Conservation (phyloP, 2,797 vertebrate genomes). For the Muraenolepis orangiensis region DNA sequence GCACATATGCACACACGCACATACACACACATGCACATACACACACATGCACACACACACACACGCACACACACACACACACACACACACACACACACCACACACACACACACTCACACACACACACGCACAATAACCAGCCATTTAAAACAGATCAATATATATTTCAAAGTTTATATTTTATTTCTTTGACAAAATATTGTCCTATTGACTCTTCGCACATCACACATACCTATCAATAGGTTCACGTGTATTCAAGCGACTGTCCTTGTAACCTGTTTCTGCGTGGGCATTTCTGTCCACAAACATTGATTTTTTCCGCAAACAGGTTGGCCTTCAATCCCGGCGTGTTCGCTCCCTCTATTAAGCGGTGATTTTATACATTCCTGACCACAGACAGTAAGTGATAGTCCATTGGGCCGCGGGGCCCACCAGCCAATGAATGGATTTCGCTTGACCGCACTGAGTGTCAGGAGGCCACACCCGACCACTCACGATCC, state of each 20-base stretch:
- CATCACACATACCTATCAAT: not conserved
- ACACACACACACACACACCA: too few relatives aligned
- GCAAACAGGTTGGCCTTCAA: conserved; percentile 39
- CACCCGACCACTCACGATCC: not conserved
- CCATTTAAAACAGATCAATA: not conserved
- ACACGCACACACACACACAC: too few relatives aligned
- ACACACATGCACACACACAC: too few relatives aligned
- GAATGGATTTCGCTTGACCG: conserved; percentile 42
- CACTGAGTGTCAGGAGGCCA: conserved; percentile 35
- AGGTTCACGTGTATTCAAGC: not conserved
- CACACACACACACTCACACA: too few relatives aligned
- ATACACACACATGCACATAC: too few relatives aligned
- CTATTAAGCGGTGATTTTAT: conserved; percentile 41
- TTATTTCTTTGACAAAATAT: not conserved
- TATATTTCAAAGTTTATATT: not conserved
- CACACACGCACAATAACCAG: not conserved
- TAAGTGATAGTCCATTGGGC: conserved; percentile 49
- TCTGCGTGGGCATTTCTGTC: conserved; percentile 19
- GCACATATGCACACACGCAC: too few relatives aligned
- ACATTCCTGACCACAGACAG: conserved; percentile 36
- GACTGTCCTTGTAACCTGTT: not conserved
- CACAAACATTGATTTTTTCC: conserved; percentile 39
- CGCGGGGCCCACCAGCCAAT: conserved; percentile 34
- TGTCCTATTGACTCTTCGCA: not conserved
- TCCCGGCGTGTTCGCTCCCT: conserved; percentile 30